Evolutionary conservation across 1,140 invertebrate genomes (phyloP).

Genomic region (Trissolcus basalis): DNA sequence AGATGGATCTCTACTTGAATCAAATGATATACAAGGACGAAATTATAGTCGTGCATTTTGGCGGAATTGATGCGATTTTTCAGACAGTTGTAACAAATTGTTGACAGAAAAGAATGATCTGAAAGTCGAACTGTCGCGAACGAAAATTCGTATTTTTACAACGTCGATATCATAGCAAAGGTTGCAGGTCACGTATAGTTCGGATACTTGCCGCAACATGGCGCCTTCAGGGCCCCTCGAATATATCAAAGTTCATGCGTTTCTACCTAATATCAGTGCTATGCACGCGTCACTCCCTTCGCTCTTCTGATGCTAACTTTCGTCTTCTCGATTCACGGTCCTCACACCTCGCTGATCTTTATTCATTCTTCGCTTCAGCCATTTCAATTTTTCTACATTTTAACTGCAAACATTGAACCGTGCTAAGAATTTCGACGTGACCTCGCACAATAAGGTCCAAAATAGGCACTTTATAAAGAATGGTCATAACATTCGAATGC

Average conservation of each 20-base stretch:
- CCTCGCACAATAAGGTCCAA: not conserved
- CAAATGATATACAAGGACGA: too few species aligned
- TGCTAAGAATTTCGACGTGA: slow-evolving; percentile 57
- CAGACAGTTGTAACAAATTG: not conserved
- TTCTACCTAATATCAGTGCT: slow-evolving; percentile 75
- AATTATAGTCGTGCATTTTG: not conserved
- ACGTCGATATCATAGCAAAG: slow-evolving; percentile 62
- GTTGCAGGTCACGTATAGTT: slow-evolving; percentile 76
- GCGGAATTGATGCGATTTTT: too few species aligned
- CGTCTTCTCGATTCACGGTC: slow-evolving; percentile 44
- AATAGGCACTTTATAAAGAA: slow-evolving; percentile 11
- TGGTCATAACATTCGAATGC: slow-evolving; percentile 10
- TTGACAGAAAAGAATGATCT: not conserved
- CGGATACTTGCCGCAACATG: slow-evolving; percentile 74
- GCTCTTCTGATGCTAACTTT: slow-evolving; percentile 53
- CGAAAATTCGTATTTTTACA: slow-evolving; percentile 55
- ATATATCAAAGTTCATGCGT: slow-evolving; percentile 77
- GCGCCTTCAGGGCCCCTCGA: slow-evolving; percentile 65
- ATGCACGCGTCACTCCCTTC: slow-evolving; percentile 64
- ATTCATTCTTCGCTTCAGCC: slow-evolving; percentile 74
- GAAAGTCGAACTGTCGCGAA: slow-evolving; percentile 23
- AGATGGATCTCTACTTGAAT: too few species aligned
- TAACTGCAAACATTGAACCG: slow-evolving; percentile 66
- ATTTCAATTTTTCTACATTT: slow-evolving; percentile 76
- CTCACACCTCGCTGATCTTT: slow-evolving; percentile 66